These are phyloP conservation scores for Drosophila santomea DNA, from an alignment of 1,140 invertebrate species.

Conservation along the genomic window DNA sequence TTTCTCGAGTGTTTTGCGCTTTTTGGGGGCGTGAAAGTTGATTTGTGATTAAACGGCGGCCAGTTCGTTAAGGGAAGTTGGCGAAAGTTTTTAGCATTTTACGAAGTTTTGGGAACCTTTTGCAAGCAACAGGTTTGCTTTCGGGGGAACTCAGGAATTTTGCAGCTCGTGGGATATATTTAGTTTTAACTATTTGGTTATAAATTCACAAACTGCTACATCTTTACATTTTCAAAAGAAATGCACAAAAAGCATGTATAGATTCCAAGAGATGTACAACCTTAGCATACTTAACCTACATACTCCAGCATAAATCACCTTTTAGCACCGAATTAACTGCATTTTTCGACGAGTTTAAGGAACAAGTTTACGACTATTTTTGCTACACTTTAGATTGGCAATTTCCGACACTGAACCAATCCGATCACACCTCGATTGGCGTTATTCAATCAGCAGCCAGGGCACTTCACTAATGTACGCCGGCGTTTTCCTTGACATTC, in stretches of 20 bases:
- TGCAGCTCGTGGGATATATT: conserved; percentile 7
- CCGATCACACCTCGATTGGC: conserved; percentile 36
- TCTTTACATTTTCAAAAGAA: too few relatives aligned
- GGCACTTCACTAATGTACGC: conserved; percentile 7
- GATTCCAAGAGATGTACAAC: too few relatives aligned
- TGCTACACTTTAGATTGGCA: conserved; percentile 11
- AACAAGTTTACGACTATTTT: conserved; percentile 3
- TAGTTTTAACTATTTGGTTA: not conserved
- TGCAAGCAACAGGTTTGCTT: conserved; percentile 28
- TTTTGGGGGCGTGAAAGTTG: conserved; percentile 47
- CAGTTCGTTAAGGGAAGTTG: conserved; percentile 44
- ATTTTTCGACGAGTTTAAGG: conserved; percentile 3
- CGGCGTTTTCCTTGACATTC: conserved; percentile 39
- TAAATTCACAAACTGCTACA: not conserved
- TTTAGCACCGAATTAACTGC: not conserved
- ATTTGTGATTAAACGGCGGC: conserved; percentile 44
- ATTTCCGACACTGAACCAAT: conserved; percentile 39
- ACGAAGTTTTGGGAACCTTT: conserved; percentile 24
- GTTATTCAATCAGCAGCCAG: conserved; percentile 38
- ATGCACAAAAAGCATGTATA: too few relatives aligned
- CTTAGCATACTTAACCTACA: not conserved
- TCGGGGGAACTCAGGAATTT: not conserved
- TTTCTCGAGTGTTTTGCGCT: conserved; percentile 24
- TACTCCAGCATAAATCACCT: not conserved
- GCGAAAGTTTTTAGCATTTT: conserved; percentile 36